A percentile compares a stretch with the other conserved stretches of the same genome.
phyloP scores from a whole-genome alignment of 2,113 vertebrate species.

The Pontoporia blainvillei region DNA sequence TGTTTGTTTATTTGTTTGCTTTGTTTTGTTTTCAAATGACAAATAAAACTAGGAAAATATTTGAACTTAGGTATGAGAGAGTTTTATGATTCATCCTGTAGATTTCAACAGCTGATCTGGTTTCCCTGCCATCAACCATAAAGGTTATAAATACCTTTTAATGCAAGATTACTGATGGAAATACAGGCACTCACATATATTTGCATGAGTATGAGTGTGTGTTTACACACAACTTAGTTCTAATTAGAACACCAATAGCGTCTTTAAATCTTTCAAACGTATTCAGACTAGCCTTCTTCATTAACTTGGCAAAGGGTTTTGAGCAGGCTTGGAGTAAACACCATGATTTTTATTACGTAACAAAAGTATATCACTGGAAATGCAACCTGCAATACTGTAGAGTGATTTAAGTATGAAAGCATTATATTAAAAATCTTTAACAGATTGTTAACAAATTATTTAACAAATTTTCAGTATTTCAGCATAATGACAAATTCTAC shows the following conservation, averaged over 20 bases:
- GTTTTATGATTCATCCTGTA: neutral
- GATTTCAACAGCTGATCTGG: neutral
- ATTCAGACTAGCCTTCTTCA: neutral
- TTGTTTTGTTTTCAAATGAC: neutral
- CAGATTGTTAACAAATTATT: neutral
- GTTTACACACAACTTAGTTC: slow-evolving; percentile 19
- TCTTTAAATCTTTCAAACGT: slow-evolving; percentile 31
- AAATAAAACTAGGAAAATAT: neutral
- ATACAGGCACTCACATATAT: neutral
- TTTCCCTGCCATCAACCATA: neutral
- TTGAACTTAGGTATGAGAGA: neutral
- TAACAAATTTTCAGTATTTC: neutral
- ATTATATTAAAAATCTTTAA: neutral
- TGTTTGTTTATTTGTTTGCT: neutral
- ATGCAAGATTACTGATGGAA: neutral
- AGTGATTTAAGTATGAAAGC: neutral
- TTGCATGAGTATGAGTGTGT: neutral
- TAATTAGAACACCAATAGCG: slow-evolving; percentile 17
- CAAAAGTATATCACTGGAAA: slow-evolving; percentile 67
- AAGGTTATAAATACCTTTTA: neutral
- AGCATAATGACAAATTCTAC: neutral
- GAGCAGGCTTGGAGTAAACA: slow-evolving; percentile 51
- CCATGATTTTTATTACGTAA: slow-evolving; percentile 61
- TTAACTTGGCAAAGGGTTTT: slow-evolving; percentile 49
- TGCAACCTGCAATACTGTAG: slow-evolving; percentile 53